A percentile compares a stretch with the other conserved stretches of the same genome.
Evolutionary conservation across 2,113 vertebrate species (phyloP).

Genomic region (Propithecus coquereli): DNA sequence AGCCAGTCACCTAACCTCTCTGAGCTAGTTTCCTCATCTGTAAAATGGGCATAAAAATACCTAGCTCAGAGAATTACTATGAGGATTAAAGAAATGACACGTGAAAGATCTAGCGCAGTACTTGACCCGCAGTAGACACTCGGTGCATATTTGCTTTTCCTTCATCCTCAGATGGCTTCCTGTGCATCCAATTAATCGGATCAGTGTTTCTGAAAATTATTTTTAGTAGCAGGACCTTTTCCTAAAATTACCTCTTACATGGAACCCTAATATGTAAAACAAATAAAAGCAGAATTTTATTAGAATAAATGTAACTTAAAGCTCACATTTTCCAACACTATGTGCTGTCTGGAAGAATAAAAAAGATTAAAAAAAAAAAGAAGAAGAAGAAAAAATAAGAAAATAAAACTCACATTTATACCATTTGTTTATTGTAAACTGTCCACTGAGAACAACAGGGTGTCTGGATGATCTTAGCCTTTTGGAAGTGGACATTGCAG

Average conservation of each 20-base stretch:
- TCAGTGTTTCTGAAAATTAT: slow-evolving; percentile 14
- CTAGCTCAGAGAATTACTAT: not conserved
- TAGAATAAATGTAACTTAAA: not conserved
- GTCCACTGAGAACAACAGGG: not conserved
- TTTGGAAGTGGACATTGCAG: not conserved
- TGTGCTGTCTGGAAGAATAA: too few species aligned
- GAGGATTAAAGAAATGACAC: not conserved
- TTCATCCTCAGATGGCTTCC: not conserved
- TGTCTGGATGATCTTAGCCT: not conserved
- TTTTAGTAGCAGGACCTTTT: slow-evolving; percentile 6
- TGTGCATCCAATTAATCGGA: not conserved
- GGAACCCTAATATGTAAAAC: not conserved
- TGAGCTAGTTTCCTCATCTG: slow-evolving; percentile 19
- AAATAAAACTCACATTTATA: not conserved
- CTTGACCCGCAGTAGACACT: not conserved
- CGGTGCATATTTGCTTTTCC: accelerated
- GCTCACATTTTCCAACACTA: not conserved
- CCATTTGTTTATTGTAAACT: not conserved
- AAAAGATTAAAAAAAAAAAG: too few species aligned
- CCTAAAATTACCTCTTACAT: not conserved
- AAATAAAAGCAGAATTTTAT: slow-evolving; percentile 7
- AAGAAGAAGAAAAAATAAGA: too few species aligned
- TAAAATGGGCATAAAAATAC: not conserved
- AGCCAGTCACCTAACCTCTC: slow-evolving; percentile 14
- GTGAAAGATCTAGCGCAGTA: not conserved